These are phyloP conservation scores for Sandelia bainsii DNA, from an alignment of 2,797 vertebrate species.

Conservation along the genomic window DNA sequence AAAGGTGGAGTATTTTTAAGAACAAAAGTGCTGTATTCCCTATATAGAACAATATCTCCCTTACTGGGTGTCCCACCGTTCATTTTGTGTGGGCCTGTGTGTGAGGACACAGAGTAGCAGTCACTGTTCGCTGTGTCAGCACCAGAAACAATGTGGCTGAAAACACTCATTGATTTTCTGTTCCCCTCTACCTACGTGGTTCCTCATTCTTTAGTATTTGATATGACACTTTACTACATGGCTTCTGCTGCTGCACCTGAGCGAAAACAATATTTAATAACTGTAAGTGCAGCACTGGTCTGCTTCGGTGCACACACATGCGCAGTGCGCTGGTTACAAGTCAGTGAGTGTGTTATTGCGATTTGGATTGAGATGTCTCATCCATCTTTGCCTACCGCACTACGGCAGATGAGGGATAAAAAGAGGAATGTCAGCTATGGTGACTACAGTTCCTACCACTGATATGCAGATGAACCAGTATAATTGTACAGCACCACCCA, in stretches of 20 bases:
- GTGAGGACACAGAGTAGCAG: background rate
- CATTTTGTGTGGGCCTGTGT: slow-evolving; percentile 19
- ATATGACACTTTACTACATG: slow-evolving; percentile 50
- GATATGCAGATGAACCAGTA: slow-evolving; percentile 24
- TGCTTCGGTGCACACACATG: slow-evolving; percentile 12
- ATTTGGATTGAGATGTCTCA: slow-evolving; percentile 38
- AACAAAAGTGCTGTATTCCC: slow-evolving; percentile 1
- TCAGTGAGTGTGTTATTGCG: slow-evolving; percentile 25
- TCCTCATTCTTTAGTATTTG: slow-evolving; percentile 56
- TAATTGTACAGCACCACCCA: background rate
- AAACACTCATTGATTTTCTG: slow-evolving; percentile 74
- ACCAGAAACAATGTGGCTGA: slow-evolving; percentile 64
- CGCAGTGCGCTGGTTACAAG: slow-evolving; percentile 7
- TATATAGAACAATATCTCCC: slow-evolving; percentile 40
- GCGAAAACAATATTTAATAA: slow-evolving; percentile 46
- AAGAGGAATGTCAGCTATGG: slow-evolving; percentile 39
- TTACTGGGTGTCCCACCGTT: slow-evolving; percentile 21
- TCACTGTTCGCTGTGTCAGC: slow-evolving; percentile 50
- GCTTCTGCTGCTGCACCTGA: slow-evolving; percentile 37
- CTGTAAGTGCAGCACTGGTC: slow-evolving; percentile 43
- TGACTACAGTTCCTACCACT: background rate
- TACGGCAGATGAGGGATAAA: slow-evolving; percentile 29
- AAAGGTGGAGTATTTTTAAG: background rate
- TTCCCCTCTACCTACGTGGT: slow-evolving; percentile 52
- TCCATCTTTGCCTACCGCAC: slow-evolving; percentile 16